Base-by-base conservation (phyloP, 2,888 invertebrate genomes). In the Acrobasis repandana region DNA sequence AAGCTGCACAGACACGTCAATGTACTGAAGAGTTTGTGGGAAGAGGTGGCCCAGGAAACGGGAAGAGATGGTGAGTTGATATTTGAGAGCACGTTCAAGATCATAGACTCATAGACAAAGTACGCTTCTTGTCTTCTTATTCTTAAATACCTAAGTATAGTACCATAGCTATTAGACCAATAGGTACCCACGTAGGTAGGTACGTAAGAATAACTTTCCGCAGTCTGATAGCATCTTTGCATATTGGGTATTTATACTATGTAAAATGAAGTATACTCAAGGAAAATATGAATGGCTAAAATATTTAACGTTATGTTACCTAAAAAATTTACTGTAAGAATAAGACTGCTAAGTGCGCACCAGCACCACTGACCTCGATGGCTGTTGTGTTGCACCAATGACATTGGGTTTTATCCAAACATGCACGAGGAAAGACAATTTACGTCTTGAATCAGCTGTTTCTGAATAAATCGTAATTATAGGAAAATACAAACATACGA, bases 1-100 rank as follows among this genome's bases (percentile, higher is more conserved):
- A 61, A 65, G 57, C 63, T 63, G 34, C 65, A 66, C 50, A 65
- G 63, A 58, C 61, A 67, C 54, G 63, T 62, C 20, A 61, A 60
- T 54, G 61, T 63, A 36, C 52, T 65, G 46, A 63, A 63, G 57
- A 64, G 64, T 61, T 57, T 65, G 58, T 67, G 65, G 65, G 62
- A 64, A 46, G 65, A 65, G 59, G 63, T 65, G 49, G 63, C 63
- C 38, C 59, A 59, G 38, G 64, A 65, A 60, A 62, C 62, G 14
- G 56, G 46, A 43, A 63, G 61, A 60, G 63, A 63, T 46, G 60
- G 65, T 63, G 33, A 54, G 65, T 58, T n/a, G n/a, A n/a, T n/a
- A n/a, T 18, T 50, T 18, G 11, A 10, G 36, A 15, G 9, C 36
- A 15, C 33, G 48, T 58, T 58, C 62, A 57, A 62, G 61, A 61